Percentiles rank a stretch among this genome's conserved stretches.
Conservation (phyloP, 2,113 vertebrate species). For the Lophotis ruficrista region DNA sequence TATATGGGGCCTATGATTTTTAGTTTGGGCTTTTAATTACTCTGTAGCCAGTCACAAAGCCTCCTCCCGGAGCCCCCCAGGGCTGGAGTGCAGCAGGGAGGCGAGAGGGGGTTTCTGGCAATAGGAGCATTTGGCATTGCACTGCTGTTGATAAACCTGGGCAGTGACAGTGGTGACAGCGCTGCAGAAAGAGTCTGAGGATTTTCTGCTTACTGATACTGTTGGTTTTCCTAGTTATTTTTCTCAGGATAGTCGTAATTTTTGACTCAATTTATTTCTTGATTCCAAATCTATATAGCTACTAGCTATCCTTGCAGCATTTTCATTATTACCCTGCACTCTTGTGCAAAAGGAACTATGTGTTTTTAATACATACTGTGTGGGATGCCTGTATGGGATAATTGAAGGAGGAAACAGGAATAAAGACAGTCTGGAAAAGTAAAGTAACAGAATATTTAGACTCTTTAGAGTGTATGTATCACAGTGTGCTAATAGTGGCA, state of each 20-base stretch:
- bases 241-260: not conserved
- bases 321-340: not conserved
- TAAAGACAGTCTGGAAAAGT: not conserved
- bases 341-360: not conserved
- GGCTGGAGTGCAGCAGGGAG: not conserved
- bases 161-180: fast-evolving
- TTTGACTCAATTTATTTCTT: not conserved
- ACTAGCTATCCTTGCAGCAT: not conserved
- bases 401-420: not conserved
- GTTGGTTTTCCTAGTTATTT: not conserved
- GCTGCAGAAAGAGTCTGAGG: not conserved
- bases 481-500: not conserved
- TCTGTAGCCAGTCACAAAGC: not conserved
- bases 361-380: not conserved
- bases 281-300: not conserved
- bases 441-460: not conserved
- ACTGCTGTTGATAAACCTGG: not conserved
- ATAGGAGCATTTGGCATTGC: not conserved
- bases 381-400: not conserved
- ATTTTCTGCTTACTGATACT: not conserved
- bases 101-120: not conserved
- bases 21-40: not conserved
- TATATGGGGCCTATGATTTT: not conserved
- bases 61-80: not conserved
- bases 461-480: not conserved